Conservation (phyloP, 92 coral and sea anemone species). For the Epizoanthus ramosus region DNA sequence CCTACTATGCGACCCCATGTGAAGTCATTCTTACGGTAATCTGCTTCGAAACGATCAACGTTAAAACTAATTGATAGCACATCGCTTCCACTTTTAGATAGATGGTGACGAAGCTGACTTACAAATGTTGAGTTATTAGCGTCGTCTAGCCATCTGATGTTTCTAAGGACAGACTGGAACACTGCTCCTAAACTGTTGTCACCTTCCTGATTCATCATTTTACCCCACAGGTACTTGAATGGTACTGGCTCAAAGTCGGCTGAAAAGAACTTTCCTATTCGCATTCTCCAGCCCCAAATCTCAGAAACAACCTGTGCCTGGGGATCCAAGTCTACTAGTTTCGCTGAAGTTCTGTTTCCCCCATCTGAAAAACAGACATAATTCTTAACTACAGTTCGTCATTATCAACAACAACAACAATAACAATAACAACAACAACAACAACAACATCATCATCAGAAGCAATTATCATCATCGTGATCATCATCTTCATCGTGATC, state of each 20-base stretch:
- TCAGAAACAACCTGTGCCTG: slow-evolving; percentile 56
- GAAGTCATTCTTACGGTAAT: slow-evolving; percentile 7
- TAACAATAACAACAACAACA: no score
- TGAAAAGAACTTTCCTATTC: slow-evolving; percentile 57
- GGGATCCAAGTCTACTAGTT: slow-evolving; percentile 71
- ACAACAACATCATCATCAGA: no score
- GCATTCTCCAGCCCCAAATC: slow-evolving; percentile 73
- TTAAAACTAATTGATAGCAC: slow-evolving; percentile 66
- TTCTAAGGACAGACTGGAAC: slow-evolving; percentile 59
- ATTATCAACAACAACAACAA: no score
- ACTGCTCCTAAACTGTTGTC: slow-evolving; percentile 37
- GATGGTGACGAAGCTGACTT: slow-evolving; percentile 30
- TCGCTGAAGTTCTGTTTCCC: slow-evolving; percentile 38
- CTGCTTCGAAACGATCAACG: slow-evolving; percentile 45
- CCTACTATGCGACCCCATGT: slow-evolving; percentile 36
- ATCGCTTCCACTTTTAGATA: slow-evolving; percentile 7
- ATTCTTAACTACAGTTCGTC: no score
- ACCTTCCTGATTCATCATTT: background rate
- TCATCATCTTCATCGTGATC: no score
- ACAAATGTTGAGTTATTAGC: slow-evolving; percentile 37
- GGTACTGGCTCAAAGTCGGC: slow-evolving; percentile 66
- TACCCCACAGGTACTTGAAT: slow-evolving; percentile 53
- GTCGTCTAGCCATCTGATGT: slow-evolving; percentile 51
- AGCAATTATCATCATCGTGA: no score
- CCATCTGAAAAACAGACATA: background rate